phyloP scores from a whole-genome alignment of 1,140 invertebrate genomes.

The Trigoniulus corallinus region DNA sequence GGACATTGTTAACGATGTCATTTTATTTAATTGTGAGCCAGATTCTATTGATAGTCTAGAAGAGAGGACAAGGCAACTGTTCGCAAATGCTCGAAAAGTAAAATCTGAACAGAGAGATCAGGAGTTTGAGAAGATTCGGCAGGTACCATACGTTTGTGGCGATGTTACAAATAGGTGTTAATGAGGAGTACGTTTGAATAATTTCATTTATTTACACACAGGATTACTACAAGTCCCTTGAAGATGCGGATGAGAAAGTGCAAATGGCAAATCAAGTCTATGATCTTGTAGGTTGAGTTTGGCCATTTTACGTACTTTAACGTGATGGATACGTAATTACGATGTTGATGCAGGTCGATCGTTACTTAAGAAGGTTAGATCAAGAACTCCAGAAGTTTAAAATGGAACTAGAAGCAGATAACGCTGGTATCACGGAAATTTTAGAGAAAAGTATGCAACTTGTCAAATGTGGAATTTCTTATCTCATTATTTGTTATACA shows the following conservation, averaged over 20 bases:
- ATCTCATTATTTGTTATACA: background rate
- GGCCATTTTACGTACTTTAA: background rate
- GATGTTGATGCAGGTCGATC: conserved; percentile 37
- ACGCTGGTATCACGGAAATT: conserved; percentile 92
- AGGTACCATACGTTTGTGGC: conserved; percentile 20
- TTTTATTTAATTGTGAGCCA: conserved; percentile 22
- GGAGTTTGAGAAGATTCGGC: conserved; percentile 67
- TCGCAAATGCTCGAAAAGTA: conserved; percentile 65
- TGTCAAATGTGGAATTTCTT: background rate
- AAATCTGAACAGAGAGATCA: conserved; percentile 60
- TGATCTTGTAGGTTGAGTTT: conserved; percentile 43
- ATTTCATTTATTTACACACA: conserved; percentile 12
- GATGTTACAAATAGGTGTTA: background rate
- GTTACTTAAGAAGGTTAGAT: conserved; percentile 79
- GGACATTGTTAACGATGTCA: background rate
- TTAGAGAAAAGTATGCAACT: conserved; percentile 54
- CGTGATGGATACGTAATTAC: background rate
- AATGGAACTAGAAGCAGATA: conserved; percentile 94
- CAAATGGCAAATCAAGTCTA: conserved; percentile 85
- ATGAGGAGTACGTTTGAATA: background rate
- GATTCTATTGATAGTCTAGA: conserved; percentile 85
- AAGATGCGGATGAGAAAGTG: conserved; percentile 76
- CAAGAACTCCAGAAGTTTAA: conserved; percentile 94
- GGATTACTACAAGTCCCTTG: conserved; percentile 82
- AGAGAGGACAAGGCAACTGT: conserved; percentile 73